phyloP scores from a whole-genome alignment of 2,888 invertebrate species.

The Malacosoma neustria region DNA sequence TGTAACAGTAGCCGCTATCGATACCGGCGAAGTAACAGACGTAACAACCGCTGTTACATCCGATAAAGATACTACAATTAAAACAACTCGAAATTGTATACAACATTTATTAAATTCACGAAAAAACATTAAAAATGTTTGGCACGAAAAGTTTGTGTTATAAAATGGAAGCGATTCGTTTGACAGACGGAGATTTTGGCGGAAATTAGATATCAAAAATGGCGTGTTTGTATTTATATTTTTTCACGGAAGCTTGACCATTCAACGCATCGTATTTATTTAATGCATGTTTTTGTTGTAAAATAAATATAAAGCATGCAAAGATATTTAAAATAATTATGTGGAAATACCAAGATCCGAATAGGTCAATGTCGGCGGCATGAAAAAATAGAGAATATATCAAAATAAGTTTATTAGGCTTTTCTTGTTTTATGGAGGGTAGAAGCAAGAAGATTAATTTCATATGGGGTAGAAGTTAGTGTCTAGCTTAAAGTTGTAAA shows the following conservation, averaged over 20 bases:
- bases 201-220: conserved; percentile 53
- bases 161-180: conserved; percentile 43
- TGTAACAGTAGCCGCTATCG: conserved; percentile 48
- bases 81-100: conserved; percentile 14
- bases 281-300: conserved; percentile 15
- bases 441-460: no score
- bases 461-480: no score
- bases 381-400: conserved; percentile 60
- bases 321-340: conserved; percentile 22
- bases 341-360: conserved; percentile 60
- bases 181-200: conserved; percentile 17
- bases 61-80: conserved; percentile 61
- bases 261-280: conserved; percentile 44
- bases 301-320: conserved; percentile 40
- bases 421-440: no score
- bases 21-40: conserved; percentile 59
- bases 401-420: conserved; percentile 52
- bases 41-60: conserved; percentile 71
- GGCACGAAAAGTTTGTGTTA: conserved; percentile 50
- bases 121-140: conserved; percentile 38
- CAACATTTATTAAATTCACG: conserved; percentile 43
- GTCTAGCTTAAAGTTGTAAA: no score
- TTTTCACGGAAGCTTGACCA: conserved; percentile 70
- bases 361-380: conserved; percentile 55
- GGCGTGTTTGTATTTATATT: conserved; percentile 67